Conservation (phyloP, 53 echinoderm and acorn worm genomes). For the Hippasteria phrygiana region DNA sequence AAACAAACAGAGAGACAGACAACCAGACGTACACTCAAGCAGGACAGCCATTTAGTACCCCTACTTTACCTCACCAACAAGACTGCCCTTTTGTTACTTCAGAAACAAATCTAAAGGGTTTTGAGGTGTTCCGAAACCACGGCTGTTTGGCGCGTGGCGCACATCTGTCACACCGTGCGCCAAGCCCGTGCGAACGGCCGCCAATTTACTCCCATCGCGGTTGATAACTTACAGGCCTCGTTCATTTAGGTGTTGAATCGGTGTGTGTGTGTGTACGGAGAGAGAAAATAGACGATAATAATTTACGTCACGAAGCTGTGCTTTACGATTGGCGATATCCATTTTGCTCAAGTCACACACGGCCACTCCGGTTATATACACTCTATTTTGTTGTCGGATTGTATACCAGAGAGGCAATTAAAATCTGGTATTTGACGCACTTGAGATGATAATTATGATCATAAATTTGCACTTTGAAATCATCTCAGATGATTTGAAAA, state of each 20-base stretch:
- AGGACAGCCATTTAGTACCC: neutral
- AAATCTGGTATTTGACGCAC: too few species aligned
- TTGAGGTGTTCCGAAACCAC: neutral
- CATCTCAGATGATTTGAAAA: too few species aligned
- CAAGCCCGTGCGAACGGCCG: neutral
- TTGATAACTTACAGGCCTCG: conserved; percentile 25
- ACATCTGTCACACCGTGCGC: conserved; percentile 46
- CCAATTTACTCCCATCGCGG: neutral
- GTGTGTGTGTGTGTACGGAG: neutral
- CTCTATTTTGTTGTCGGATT: too few species aligned
- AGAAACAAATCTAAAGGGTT: neutral
- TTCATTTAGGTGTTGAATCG: neutral
- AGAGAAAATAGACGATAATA: neutral
- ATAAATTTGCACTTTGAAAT: too few species aligned
- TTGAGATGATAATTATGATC: too few species aligned
- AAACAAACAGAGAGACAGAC: neutral
- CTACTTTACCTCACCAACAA: neutral
- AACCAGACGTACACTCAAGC: neutral
- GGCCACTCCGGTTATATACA: too few species aligned
- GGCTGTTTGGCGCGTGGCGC: conserved; percentile 26
- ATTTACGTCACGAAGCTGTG: neutral
- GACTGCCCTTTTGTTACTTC: conserved; percentile 5
- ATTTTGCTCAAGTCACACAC: too few species aligned
- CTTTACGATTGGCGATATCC: too few species aligned
- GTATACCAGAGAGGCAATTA: too few species aligned